phyloP scores from a whole-genome alignment of 2,113 vertebrate species.

The Crotophaga sulcirostris region DNA sequence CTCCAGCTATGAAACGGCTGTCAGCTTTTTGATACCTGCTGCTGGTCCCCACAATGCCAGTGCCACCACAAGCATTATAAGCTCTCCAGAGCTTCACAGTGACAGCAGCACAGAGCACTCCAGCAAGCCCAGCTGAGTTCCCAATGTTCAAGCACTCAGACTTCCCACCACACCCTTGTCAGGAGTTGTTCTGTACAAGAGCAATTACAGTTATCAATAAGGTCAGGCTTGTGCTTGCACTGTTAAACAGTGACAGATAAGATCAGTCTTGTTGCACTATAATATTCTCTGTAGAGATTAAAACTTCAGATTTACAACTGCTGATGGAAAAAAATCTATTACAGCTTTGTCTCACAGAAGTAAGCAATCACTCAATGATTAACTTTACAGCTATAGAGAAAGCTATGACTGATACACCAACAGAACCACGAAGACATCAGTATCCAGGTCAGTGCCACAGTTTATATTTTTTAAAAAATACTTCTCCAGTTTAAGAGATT shows the following conservation, averaged over 20 bases:
- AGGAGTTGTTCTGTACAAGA: neutral
- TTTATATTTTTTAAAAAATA: neutral
- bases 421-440: neutral
- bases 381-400: neutral
- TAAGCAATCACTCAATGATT: neutral
- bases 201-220: neutral
- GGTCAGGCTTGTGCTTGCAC: neutral
- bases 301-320: neutral
- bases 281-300: too few relatives aligned
- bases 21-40: neutral
- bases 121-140: neutral
- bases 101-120: neutral
- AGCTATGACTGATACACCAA: neutral
- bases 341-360: neutral
- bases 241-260: neutral
- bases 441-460: neutral
- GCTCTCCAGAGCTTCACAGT: neutral
- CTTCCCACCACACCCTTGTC: neutral
- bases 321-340: neutral
- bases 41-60: neutral
- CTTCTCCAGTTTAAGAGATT: neutral
- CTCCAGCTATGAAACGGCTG: neutral
- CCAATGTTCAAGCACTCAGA: fast-evolving
- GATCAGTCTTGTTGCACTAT: too few relatives aligned
- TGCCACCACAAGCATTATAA: neutral